Base-by-base conservation (phyloP, 2,888 invertebrate genomes). In the Ceraclea dissimilis region DNA sequence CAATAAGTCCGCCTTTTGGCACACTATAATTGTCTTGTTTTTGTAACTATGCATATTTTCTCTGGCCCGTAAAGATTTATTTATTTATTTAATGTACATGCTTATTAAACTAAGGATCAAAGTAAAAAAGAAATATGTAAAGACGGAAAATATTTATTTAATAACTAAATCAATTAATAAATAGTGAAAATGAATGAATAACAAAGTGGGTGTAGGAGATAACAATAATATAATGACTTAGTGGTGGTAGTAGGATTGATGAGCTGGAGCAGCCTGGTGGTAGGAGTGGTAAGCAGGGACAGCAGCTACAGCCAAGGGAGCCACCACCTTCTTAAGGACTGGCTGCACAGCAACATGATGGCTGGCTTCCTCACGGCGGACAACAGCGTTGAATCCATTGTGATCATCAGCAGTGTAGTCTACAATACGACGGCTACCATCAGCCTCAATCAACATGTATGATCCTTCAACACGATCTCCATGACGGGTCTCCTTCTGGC, bases 351-450 rank as follows among this genome's bases (percentile, higher is more conserved):
- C 39, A 16, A 54, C 58, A 43, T 52, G 57, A 52, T 60, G 58
- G 20, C 50, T 52, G 51, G 33, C 20, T 19, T 57, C 57, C 34
- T 70, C 71, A 69, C 71, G 51, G 70, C 72, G 49, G 2, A 81
- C 81, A 13, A 80, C 64, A 60, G 80, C 80, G 44, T 70, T 70
- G 65, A 71, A 71, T 52, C 81, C 80, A 58, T 78, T 71, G 59
- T 79, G 72, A 55, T 76, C 72, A 64, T 81, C 81, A 56, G 71
- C 70, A 48, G 70, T 70, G 67, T 76, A 73, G 51, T 73, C 72
- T 2, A 73, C 71, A 33, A 70, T 73, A 59, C 70, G 67, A 63
- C 67, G 70, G 43, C 72, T 70, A 1, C 77, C 76, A 46, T 76
- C 76, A 59, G 76, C 75, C 57, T 77, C 76, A 39, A 76, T 68